A percentile compares a stretch with the other conserved stretches of the same genome.
Conservation (phyloP, 2,888 invertebrate genomes). For the Eupithecia insigniata region DNA sequence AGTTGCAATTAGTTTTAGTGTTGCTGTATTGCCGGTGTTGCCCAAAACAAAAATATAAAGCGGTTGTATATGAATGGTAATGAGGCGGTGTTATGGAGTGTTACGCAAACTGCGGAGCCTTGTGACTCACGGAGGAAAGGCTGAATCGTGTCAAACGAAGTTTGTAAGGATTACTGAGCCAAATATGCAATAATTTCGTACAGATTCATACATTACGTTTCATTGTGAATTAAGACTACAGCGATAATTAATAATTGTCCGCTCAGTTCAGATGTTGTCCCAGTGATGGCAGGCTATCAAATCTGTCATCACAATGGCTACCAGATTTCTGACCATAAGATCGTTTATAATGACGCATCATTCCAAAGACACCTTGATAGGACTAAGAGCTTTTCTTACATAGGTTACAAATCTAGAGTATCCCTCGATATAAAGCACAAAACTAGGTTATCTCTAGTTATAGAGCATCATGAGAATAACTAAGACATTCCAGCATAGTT, state of each 20-base stretch:
- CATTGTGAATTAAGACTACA: background rate
- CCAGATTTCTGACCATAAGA: background rate
- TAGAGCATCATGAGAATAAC: slow-evolving; percentile 27
- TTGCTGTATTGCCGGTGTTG: slow-evolving; percentile 30
- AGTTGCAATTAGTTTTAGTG: slow-evolving; percentile 37
- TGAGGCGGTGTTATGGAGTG: slow-evolving; percentile 47
- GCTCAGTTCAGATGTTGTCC: too few species aligned
- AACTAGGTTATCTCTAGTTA: background rate
- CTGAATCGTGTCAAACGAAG: slow-evolving; percentile 42
- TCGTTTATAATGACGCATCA: background rate
- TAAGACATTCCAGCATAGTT: slow-evolving; percentile 36
- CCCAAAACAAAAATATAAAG: slow-evolving; percentile 46
- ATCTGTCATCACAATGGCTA: too few species aligned
- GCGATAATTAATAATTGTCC: too few species aligned
- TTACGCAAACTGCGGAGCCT: slow-evolving; percentile 46
- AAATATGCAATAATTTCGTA: slow-evolving; percentile 36
- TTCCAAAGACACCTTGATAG: background rate
- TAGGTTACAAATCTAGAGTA: background rate
- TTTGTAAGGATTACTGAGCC: slow-evolving; percentile 35
- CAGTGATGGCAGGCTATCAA: too few species aligned
- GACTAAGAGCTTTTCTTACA: background rate
- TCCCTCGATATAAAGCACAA: background rate
- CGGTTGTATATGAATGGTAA: slow-evolving; percentile 49
- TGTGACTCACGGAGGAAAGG: slow-evolving; percentile 52
- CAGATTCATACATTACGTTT: background rate